phyloP scores from a whole-genome alignment of 1,140 invertebrate genomes.

The Anastrepha obliqua region DNA sequence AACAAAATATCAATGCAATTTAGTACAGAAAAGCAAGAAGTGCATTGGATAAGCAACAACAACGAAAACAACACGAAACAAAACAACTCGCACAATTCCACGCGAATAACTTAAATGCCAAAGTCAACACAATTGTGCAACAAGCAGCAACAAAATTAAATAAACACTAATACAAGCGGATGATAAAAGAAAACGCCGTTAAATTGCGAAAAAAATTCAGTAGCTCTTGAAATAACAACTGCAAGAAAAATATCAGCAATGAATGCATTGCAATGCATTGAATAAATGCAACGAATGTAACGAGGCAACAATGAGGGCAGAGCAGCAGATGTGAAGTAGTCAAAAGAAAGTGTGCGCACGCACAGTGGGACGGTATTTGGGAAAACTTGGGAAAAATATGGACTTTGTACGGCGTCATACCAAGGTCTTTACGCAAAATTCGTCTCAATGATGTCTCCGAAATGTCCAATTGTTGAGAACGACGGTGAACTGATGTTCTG shows the following conservation, averaged over 20 bases:
- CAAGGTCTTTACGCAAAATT: too few relatives aligned
- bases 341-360: background rate
- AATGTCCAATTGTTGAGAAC: too few relatives aligned
- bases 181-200: conserved; percentile 5
- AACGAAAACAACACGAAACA: background rate
- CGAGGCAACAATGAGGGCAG: background rate
- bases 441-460: too few relatives aligned
- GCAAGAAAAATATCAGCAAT: conserved; percentile 4
- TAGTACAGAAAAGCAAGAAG: background rate
- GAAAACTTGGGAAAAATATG: too few relatives aligned
- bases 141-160: conserved; percentile 6
- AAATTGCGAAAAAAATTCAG: conserved; percentile 20
- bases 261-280: conserved; percentile 28
- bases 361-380: background rate
- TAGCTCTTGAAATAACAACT: conserved; percentile 2
- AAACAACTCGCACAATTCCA: background rate
- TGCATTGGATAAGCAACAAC: background rate
- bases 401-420: too few relatives aligned
- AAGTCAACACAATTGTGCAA: conserved; percentile 43
- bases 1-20: background rate
- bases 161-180: background rate
- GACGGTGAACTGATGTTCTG: too few relatives aligned
- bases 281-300: conserved; percentile 24
- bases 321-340: background rate
- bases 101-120: background rate